A percentile compares a stretch with the other conserved stretches of the same genome.
These are phyloP conservation scores for Alosa alosa DNA, from an alignment of 2,113 vertebrate genomes.

Conservation along the genomic window DNA sequence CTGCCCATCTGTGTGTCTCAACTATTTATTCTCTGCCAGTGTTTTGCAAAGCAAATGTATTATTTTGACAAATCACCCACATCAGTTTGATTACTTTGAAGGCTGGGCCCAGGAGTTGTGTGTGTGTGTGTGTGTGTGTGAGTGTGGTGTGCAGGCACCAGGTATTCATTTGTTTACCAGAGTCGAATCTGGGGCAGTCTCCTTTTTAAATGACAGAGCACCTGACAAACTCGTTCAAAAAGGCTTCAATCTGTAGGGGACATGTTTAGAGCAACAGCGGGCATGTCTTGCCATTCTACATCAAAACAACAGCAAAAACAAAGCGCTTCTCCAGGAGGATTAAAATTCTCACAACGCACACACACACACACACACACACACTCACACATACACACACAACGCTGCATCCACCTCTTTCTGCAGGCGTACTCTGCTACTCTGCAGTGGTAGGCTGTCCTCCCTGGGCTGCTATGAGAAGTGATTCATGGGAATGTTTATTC, in stretches of 20 bases:
- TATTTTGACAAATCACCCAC: conserved; percentile 41
- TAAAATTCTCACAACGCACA: background rate
- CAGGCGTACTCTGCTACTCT: no score
- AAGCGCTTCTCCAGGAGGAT: background rate
- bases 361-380: background rate
- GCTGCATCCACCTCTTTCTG: no score
- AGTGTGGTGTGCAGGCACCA: background rate
- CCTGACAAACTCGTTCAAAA: conserved; percentile 12
- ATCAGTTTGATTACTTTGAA: conserved; percentile 30
- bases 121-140: conserved; percentile 13
- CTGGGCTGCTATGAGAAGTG: background rate
- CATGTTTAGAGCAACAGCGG: conserved; percentile 3
- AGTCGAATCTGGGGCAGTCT: conserved; percentile 24
- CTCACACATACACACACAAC: no score
- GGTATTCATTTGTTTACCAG: conserved; percentile 19
- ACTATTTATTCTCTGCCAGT: background rate
- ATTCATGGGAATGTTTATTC: background rate
- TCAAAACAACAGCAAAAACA: conserved; percentile 21
- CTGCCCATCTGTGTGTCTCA: background rate
- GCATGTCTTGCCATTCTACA: conserved; percentile 15
- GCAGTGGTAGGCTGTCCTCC: no score
- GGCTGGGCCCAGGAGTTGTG: conserved; percentile 7
- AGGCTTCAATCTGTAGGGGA: conserved; percentile 17
- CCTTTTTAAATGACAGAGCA: conserved; percentile 20
- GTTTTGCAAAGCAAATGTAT: conserved; percentile 31